These are phyloP conservation scores for Drosophila stalkeri DNA, from an alignment of 2,888 invertebrate genomes.

Conservation along the genomic window DNA sequence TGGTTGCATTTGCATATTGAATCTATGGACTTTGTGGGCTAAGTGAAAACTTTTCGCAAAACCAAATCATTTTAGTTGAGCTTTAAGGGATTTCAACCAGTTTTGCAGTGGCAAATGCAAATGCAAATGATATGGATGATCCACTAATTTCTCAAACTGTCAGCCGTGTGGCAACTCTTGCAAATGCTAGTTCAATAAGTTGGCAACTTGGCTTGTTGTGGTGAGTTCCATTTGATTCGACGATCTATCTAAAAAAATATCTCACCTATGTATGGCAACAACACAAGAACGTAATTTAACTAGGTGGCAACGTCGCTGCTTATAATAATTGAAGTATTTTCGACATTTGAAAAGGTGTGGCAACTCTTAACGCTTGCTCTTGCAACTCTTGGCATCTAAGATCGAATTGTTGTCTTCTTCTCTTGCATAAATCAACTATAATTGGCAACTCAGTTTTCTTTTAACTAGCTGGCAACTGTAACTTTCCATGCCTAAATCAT, in stretches of 20 bases:
- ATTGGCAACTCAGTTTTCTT: too few species aligned
- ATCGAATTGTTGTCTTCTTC: too few species aligned
- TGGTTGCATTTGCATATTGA: constrained; percentile 4
- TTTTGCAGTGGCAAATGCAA: background rate
- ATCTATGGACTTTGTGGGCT: background rate
- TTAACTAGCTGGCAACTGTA: background rate
- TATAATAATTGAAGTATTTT: background rate
- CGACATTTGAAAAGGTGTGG: background rate
- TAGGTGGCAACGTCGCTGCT: background rate
- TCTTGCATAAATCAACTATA: too few species aligned
- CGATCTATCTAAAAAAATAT: too few species aligned
- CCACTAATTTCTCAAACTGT: background rate
- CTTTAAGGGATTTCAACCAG: background rate
- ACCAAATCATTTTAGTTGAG: background rate
- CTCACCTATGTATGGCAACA: too few species aligned
- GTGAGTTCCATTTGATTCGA: background rate
- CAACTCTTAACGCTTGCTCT: background rate
- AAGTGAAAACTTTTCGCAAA: constrained; percentile 6
- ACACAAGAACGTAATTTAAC: background rate
- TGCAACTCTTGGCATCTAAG: background rate
- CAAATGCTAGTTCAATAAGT: too few species aligned
- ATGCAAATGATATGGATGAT: background rate
- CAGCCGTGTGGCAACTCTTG: background rate
- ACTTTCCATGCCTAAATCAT: background rate
- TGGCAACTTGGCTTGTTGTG: too few species aligned